Percentiles rank a stretch among this genome's conserved stretches.
Conservation (phyloP, 2,888 invertebrate species). For the Leptinotarsa haldemani region DNA sequence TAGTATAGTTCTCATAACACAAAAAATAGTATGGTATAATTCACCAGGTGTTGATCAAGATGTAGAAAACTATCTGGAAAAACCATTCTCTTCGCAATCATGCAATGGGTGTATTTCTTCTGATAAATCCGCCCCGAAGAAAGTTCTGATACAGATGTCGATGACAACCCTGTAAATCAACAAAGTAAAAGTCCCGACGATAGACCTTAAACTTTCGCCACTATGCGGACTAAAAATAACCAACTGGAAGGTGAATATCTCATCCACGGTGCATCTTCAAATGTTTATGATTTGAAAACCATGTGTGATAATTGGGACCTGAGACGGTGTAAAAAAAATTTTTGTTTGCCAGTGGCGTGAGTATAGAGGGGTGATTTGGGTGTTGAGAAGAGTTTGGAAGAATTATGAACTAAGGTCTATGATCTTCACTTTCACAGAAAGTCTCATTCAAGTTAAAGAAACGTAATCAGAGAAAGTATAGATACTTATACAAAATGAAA, state of each 20-base stretch:
- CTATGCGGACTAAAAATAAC: conserved; percentile 35
- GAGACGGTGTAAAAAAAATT: conserved; percentile 13
- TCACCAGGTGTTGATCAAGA: no score
- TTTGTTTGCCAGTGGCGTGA: conserved; percentile 4
- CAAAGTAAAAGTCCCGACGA: conserved; percentile 35
- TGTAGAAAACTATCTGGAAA: no score
- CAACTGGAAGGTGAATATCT: conserved; percentile 31
- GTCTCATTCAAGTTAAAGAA: no score
- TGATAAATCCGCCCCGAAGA: background rate
- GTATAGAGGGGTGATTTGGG: background rate
- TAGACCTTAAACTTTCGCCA: conserved; percentile 40
- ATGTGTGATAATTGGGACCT: conserved; percentile 31
- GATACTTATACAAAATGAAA: no score
- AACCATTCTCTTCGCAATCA: background rate
- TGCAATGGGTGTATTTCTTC: background rate
- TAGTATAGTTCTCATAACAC: no score
- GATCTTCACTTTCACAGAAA: background rate
- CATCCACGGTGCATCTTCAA: conserved; percentile 26
- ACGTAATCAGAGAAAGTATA: no score
- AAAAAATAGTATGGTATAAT: no score
- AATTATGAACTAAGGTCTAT: no score
- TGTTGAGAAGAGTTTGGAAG: background rate
- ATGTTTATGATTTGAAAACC: conserved; percentile 34
- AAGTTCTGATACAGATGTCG: conserved; percentile 30
- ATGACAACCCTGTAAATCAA: conserved; percentile 29